phyloP scores from a whole-genome alignment of 2,888 invertebrate species.

The Acleris holmiana region DNA sequence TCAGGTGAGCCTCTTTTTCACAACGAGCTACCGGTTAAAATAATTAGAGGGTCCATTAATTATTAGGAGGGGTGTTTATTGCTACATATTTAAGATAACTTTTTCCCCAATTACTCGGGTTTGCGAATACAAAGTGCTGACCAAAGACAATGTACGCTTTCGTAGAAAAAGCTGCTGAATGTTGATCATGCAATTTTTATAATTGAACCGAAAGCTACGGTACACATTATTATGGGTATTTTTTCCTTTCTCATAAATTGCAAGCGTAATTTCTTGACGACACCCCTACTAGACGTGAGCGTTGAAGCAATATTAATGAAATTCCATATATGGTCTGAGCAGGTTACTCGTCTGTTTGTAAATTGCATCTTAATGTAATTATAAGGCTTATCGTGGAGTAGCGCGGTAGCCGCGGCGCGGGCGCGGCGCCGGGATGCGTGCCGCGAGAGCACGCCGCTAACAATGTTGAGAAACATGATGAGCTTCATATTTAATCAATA shows the following conservation, averaged over 20 bases:
- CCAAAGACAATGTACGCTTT: not conserved
- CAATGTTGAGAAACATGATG: constrained; percentile 76
- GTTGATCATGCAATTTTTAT: constrained; percentile 17
- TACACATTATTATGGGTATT: not conserved
- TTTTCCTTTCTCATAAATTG: constrained; percentile 42
- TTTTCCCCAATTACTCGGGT: constrained; percentile 3
- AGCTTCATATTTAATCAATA: constrained; percentile 63
- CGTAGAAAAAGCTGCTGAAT: constrained; percentile 11
- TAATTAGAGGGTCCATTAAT: constrained; percentile 68
- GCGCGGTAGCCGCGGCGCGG: constrained; percentile 45
- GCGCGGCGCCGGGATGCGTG: constrained; percentile 36
- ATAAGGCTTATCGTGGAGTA: constrained; percentile 57
- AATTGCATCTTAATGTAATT: constrained; percentile 63
- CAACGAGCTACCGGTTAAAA: constrained; percentile 56
- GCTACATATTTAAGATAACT: constrained; percentile 45
- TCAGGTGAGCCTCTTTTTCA: constrained; percentile 52
- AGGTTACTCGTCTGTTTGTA: constrained; percentile 57
- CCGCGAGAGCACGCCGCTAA: constrained; percentile 53
- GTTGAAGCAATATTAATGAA: constrained; percentile 61
- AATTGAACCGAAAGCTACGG: not conserved
- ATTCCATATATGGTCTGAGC: constrained; percentile 65
- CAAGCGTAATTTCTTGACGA: constrained; percentile 52
- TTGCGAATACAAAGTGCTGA: constrained; percentile 5
- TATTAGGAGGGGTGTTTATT: constrained; percentile 57
- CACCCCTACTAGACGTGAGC: constrained; percentile 52